Evolutionary conservation across 2,797 vertebrate genomes (phyloP), one percentile per base, ranked within the genome.

Genomic region (Peromyscus melanophrys): DNA sequence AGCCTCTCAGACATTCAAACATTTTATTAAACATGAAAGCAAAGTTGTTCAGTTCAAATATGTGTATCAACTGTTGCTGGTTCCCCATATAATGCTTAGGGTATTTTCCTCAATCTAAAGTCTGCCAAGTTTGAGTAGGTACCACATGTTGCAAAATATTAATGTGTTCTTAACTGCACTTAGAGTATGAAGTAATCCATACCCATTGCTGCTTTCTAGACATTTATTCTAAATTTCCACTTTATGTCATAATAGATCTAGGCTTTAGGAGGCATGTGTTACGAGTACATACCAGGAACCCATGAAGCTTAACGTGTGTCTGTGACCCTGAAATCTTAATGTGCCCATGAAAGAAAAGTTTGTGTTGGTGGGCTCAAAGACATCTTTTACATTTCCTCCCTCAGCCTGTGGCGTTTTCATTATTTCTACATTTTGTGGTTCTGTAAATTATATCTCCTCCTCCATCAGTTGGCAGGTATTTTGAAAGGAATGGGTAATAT

Each of bases 371-470:
- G 77, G 10, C 69, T 95, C 67, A 75, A 88, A 97, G 82, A 67
- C 57, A 73, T 55, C 75, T 86, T 71, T 83, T 92, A 94, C 89
- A 90, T 52, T 82, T 97, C 75, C 90, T 85, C 59, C 83, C 37
- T 76, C 23, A 65, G 14, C 27, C 81, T 89, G 8, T 34, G 43
- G 88, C 43, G 12, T 86, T 97, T 80, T 92, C 63, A 96, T 95
- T 93, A 92, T 90, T 96, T 93, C 75, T 89, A 92, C 19, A 34
- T 86, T 96, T 96, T 92, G 85, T 81, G 49, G 52, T 71, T 29
- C 65, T 90, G 2, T 94, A 92, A 95, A 94, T 95, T 85, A 69
- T 4, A 87, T 27, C 29, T 94, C 46, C n/a, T 85, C 59, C 40
- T 96, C 57, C 93, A 92, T 49, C 91, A 86, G 90, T 83, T 86